Conservation (phyloP, 2,113 vertebrate genomes). For the Odobenus rosmarus region DNA sequence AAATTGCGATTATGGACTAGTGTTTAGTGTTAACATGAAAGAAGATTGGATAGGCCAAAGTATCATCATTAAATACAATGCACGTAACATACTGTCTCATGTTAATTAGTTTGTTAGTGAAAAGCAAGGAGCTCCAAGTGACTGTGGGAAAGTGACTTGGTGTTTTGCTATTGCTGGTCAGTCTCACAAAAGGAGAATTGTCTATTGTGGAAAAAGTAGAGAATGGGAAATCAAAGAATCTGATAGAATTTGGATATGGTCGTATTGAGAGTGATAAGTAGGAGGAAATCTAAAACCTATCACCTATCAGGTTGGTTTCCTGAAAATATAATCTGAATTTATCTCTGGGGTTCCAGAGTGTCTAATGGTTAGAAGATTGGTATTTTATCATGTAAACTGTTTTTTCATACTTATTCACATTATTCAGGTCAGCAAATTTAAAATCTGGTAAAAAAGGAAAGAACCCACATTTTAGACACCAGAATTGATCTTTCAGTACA, state of each 20-base stretch:
- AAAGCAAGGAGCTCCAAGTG: slow-evolving; percentile 25
- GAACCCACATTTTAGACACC: background rate
- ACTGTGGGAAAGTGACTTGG: slow-evolving; percentile 61
- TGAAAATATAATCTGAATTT: slow-evolving; percentile 40
- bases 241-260: background rate
- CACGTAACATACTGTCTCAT: background rate
- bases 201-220: slow-evolving; percentile 17
- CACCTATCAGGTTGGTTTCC: background rate
- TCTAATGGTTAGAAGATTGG: background rate
- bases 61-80: slow-evolving; percentile 51
- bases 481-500: slow-evolving; percentile 3
- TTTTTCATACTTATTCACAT: background rate
- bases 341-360: background rate
- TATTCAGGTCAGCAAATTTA: background rate
- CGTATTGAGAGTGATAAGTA: background rate
- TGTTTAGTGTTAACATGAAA: background rate
- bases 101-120: slow-evolving; percentile 57
- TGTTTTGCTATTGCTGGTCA: slow-evolving; percentile 65
- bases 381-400: background rate
- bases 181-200: background rate
- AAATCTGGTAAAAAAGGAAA: background rate
- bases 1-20: background rate
- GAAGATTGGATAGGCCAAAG: slow-evolving; percentile 24
- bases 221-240: slow-evolving; percentile 39
- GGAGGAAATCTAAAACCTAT: slow-evolving; percentile 4